Conservation (phyloP, 2,888 invertebrate genomes). For the Steinernema carpocapsae region DNA sequence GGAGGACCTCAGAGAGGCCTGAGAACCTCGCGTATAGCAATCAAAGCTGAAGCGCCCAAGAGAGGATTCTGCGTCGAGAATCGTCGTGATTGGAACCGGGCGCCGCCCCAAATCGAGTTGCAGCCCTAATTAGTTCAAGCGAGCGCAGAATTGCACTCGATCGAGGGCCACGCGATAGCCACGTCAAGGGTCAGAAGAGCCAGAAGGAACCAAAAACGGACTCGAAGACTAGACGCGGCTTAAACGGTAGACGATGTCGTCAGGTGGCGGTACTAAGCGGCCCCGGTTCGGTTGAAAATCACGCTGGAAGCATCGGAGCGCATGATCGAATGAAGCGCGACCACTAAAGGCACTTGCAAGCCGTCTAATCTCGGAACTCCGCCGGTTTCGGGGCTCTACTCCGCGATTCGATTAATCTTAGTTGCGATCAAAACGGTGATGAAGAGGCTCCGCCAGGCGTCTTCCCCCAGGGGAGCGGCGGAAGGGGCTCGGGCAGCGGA, state of each 20-base stretch:
- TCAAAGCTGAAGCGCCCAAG: conserved; percentile 11
- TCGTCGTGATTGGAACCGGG: neutral
- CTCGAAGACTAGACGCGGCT: neutral
- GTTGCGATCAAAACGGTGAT: neutral
- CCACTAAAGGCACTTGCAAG: neutral
- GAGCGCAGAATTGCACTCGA: conserved; percentile 11
- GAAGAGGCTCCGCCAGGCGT: conserved; percentile 1
- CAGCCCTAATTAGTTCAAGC: conserved; percentile 9
- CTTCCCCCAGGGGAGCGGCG: conserved; percentile 16
- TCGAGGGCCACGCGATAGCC: neutral
- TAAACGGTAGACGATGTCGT: conserved; percentile 3
- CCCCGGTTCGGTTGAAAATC: neutral
- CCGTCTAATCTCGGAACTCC: neutral
- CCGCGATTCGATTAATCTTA: neutral
- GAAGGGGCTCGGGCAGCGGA: conserved; percentile 17
- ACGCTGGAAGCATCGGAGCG: neutral
- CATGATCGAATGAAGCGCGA: conserved; percentile 9
- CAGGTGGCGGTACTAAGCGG: neutral
- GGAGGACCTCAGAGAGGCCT: too few relatives aligned
- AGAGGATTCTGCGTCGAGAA: conserved; percentile 6
- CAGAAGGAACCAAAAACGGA: neutral
- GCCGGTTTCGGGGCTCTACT: neutral
- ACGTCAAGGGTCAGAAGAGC: neutral
- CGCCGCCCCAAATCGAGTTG: conserved; percentile 34
- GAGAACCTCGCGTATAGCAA: neutral